Evolutionary conservation across 2,888 invertebrate species (phyloP), one percentile per base, ranked within the genome.

Genomic region (Amiota minor): DNA sequence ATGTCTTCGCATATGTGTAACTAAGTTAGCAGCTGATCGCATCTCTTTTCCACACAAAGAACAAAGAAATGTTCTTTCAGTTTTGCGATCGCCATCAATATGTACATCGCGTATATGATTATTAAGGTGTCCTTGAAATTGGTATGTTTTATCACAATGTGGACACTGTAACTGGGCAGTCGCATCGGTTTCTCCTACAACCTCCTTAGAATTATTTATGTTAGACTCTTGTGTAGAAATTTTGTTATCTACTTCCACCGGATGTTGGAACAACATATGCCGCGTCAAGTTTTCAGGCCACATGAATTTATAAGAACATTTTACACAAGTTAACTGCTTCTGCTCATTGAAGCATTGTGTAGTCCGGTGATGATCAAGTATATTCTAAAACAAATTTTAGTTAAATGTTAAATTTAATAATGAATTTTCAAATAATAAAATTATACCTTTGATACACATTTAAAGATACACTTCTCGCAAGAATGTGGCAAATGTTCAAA

Each of bases 1-100:
- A 80, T 94, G 93, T 0, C 93, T 90, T 0, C 93, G 91, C 92
- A 93, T 93, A 77, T 94, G 93, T 0, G 93, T 92, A 12, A 92
- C 92, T 47, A 92, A 87, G 73, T 92, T 92, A 0, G 92, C 92
- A 0, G 92, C 92, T 74, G 92, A 92, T 16, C 92, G 91, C 78
- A 92, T 92, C 46, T 91, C 91, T 8, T 91, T 89, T 0, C 93
- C 93, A 80, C 93, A 93, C 80, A 92, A 92, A n/a, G 92, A 90
- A 74, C 93, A 93, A 14, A 93, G 87, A 71, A 87, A 89, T 71
- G 91, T 91, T 62, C 91, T 92, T 6, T 90, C 89, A n/a, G 79
- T 81, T 68, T 83, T 83, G 2, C 83, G 81, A 75, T 83, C 82
- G 1, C 82, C 85, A 35, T 83, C 84, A 10, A 81, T 75, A 59